Evolutionary conservation across 2,113 vertebrate species (phyloP).

Genomic region (Petrocephalus microphthalmus): DNA sequence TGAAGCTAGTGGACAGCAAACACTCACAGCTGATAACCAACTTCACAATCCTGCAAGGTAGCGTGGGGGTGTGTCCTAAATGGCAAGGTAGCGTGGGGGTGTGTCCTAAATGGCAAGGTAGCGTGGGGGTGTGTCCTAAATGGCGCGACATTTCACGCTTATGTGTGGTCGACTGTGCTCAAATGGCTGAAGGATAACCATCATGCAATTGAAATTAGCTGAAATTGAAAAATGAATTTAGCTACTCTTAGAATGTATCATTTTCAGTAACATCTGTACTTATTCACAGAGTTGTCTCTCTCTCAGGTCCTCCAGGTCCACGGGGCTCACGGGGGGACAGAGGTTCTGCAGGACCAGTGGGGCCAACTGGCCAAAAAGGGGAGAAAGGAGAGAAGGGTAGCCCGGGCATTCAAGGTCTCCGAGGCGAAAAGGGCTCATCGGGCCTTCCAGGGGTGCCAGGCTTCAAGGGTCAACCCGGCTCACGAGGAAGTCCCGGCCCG

Average conservation of each 20-base stretch:
- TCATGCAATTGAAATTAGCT: too few relatives aligned
- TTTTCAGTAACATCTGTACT: background rate
- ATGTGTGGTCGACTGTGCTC: background rate
- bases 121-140: conserved; percentile 11
- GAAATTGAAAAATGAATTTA: background rate
- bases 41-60: conserved; percentile 92
- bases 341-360: conserved; percentile 73
- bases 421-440: conserved; percentile 74
- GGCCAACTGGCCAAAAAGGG: conserved; percentile 78
- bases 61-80: conserved; percentile 11
- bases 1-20: conserved; percentile 92
- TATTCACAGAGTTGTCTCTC: conserved; percentile 29
- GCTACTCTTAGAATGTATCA: background rate
- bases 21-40: conserved; percentile 94
- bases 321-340: conserved; percentile 85
- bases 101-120: conserved; percentile 54
- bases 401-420: conserved; percentile 68
- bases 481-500: conserved; percentile 75
- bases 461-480: conserved; percentile 76
- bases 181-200: background rate
- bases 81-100: conserved; percentile 56
- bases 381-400: conserved; percentile 84
- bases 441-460: conserved; percentile 76
- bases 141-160: background rate
- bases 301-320: conserved; percentile 89